Evolutionary conservation across 2,888 invertebrate genomes (phyloP), one percentile per base, ranked within the genome.

Genomic region (Tetheella fluctuosa): DNA sequence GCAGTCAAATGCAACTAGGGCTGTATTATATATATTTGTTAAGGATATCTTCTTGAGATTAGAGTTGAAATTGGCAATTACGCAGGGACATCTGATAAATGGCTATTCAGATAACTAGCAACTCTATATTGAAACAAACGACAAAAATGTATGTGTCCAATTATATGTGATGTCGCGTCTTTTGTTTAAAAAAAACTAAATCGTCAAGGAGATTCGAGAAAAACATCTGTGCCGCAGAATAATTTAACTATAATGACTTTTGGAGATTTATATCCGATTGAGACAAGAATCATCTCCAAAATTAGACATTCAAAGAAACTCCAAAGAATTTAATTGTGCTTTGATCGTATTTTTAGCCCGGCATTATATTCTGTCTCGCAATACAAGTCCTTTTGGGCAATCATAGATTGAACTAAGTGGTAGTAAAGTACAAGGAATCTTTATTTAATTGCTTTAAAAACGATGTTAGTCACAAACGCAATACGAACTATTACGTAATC

Each of bases 401-500:
- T 48, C 48, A 20, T 52, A 58, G 58, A 15, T 20, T 23, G n/a
- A 52, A 34, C 39, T 23, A 58, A n/a, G 34, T 23, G 58, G 34
- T 58, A 58, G 52, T 52, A 57, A 42, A 53, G 28, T 57, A 42
- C 37, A 42, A 12, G 15, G 57, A 34, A 39, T 12, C 28, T 39
- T 37, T 15, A 20, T 30, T 34, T 55, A 54, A 58, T 39, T 52
- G 54, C 48, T 23, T 55, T 20, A 61, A 52, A 62, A 59, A 54
- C 48, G 28, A 48, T 57, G 48, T 69, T 62, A 64, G 59, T 66
- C 64, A 69, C 64, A 55, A 53, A 34, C 23, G 30, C 42, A 30
- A 59, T 60, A 54, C 60, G 60, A 37, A 37, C 37, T 13, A 37
- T 76, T 70, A 74, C 76, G 76, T 62, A 71, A 76, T 63, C 48